Conservation (phyloP, 2,797 vertebrate genomes). For the Muraenolepis orangiensis region DNA sequence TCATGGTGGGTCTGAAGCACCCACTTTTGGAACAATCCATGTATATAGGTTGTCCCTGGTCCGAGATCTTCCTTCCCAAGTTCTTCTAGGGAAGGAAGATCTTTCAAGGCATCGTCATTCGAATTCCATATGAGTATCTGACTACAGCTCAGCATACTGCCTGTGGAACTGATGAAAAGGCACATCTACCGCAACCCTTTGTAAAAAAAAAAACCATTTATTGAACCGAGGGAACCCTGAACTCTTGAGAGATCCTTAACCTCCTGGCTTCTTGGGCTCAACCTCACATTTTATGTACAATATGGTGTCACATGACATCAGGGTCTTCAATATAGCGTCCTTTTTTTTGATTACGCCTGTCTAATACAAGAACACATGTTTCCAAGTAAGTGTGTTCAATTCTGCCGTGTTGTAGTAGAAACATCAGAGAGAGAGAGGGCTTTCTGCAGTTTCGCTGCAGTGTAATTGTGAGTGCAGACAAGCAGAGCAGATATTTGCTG, state of each 20-base stretch:
- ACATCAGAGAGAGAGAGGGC: conserved; percentile 41
- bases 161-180: neutral
- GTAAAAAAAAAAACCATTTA: neutral
- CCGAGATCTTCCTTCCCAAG: neutral
- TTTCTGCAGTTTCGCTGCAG: conserved; percentile 46
- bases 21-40: neutral
- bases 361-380: neutral
- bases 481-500: conserved; percentile 70
- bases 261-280: neutral
- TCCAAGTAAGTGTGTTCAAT: conserved; percentile 27
- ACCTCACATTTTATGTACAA: neutral
- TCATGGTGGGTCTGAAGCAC: neutral
- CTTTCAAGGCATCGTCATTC: neutral
- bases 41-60: neutral
- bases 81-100: neutral
- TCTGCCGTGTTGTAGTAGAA: conserved; percentile 30
- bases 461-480: conserved; percentile 58
- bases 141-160: neutral
- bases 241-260: neutral
- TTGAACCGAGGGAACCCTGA: neutral
- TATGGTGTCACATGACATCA: neutral
- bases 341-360: neutral
- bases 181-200: neutral
- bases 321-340: neutral
- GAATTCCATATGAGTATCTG: neutral